These are phyloP conservation scores for Porites cylindrica DNA, from an alignment of 92 coral and sea anemone genomes.

Conservation along the genomic window DNA sequence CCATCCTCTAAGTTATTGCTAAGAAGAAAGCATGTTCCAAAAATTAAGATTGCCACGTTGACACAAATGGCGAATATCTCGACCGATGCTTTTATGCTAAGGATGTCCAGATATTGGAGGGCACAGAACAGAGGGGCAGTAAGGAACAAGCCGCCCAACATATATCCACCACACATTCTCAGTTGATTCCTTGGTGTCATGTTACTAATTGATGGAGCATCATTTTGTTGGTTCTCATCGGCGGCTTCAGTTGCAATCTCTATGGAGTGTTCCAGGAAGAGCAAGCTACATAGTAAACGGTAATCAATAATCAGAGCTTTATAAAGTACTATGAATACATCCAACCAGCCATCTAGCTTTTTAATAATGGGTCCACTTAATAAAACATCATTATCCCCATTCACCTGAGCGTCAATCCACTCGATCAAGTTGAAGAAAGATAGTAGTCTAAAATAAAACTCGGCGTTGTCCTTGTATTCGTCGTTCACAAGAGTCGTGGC, in stretches of 20 bases:
- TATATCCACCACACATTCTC: slow-evolving; percentile 32
- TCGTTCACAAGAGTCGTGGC: background rate
- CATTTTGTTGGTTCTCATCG: background rate
- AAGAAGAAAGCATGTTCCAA: slow-evolving; percentile 38
- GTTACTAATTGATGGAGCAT: background rate
- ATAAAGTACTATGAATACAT: slow-evolving; percentile 28
- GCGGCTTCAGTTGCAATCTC: slow-evolving; percentile 10
- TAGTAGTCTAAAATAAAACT: slow-evolving; percentile 37
- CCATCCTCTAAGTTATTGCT: slow-evolving; percentile 44
- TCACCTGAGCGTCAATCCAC: slow-evolving; percentile 75
- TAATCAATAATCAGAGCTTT: slow-evolving; percentile 71
- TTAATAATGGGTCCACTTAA: slow-evolving; percentile 18
- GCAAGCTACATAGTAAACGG: slow-evolving; percentile 57
- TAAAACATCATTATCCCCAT: slow-evolving; percentile 47
- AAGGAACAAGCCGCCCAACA: slow-evolving; percentile 41
- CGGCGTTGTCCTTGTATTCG: slow-evolving; percentile 21
- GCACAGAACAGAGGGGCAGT: slow-evolving; percentile 40
- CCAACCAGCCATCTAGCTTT: slow-evolving; percentile 28
- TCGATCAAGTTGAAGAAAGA: slow-evolving; percentile 71
- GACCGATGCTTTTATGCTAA: slow-evolving; percentile 43
- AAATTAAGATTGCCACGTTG: slow-evolving; percentile 22
- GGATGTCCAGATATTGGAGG: slow-evolving; percentile 7
- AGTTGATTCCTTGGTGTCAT: slow-evolving; percentile 28
- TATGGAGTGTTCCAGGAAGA: slow-evolving; percentile 70
- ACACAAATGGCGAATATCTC: slow-evolving; percentile 42